phyloP scores from a whole-genome alignment of 2,888 invertebrate species.

The Gandaritis pyraliata region DNA sequence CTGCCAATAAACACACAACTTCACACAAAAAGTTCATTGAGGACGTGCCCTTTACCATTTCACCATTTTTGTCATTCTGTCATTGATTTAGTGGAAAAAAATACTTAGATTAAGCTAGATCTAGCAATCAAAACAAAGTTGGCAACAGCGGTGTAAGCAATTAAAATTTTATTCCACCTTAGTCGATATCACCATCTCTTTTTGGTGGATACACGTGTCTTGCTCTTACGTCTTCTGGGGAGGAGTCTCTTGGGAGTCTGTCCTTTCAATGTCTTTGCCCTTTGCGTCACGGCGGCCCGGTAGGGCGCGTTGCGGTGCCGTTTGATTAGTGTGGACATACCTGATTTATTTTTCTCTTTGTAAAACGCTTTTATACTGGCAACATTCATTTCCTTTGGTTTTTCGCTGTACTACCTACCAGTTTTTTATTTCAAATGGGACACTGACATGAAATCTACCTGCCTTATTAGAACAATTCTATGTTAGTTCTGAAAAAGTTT shows the following conservation, averaged over 20 bases:
- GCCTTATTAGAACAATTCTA: too few species aligned
- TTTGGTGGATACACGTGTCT: slow-evolving; percentile 65
- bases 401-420: background rate
- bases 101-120: too few species aligned
- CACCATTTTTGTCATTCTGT: too few species aligned
- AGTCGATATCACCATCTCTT: slow-evolving; percentile 67
- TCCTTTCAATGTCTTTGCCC: slow-evolving; percentile 86
- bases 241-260: slow-evolving; percentile 86
- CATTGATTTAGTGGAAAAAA: too few species aligned
- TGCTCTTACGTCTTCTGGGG: slow-evolving; percentile 78
- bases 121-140: background rate
- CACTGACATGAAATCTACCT: too few species aligned
- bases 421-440: too few species aligned
- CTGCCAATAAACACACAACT: too few species aligned
- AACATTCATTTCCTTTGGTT: background rate
- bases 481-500: too few species aligned
- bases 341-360: slow-evolving; percentile 48
- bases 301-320: slow-evolving; percentile 72
- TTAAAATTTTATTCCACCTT: slow-evolving; percentile 84
- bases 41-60: too few species aligned
- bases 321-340: slow-evolving; percentile 64
- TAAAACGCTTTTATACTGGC: background rate
- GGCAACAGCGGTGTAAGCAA: slow-evolving; percentile 55
- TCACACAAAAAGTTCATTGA: too few species aligned
- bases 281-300: slow-evolving; percentile 80